Evolutionary conservation across 2,888 invertebrate genomes (phyloP).

Genomic region (Heteromyza rotundicornis): DNA sequence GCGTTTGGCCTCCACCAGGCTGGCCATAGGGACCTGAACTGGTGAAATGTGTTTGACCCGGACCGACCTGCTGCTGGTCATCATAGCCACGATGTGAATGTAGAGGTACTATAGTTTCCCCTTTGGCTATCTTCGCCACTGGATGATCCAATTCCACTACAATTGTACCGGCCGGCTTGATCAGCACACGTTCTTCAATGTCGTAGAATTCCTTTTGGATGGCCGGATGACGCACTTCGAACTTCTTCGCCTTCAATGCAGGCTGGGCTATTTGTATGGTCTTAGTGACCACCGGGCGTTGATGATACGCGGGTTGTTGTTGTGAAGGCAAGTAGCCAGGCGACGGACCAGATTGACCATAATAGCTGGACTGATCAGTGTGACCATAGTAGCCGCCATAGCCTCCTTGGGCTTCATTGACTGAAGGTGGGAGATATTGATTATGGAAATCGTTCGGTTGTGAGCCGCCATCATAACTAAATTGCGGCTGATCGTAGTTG

Average conservation of each 20-base stretch:
- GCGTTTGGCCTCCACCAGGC: constrained; percentile 9
- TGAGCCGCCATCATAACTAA: constrained; percentile 37
- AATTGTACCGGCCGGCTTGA: constrained; percentile 69
- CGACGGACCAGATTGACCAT: constrained; percentile 32
- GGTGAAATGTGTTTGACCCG: constrained; percentile 31
- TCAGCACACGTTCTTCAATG: constrained; percentile 68
- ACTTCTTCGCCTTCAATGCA: constrained; percentile 66
- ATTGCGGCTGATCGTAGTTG: constrained; percentile 41
- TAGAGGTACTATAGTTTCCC: constrained; percentile 54
- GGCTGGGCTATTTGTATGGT: constrained; percentile 68
- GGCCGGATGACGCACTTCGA: constrained; percentile 68
- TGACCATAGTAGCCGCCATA: constrained; percentile 41
- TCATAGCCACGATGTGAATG: constrained; percentile 57
- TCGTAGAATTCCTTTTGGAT: constrained; percentile 71
- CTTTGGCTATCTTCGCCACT: constrained; percentile 65
- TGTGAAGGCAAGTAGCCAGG: constrained; percentile 38
- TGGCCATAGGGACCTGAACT: constrained; percentile 34
- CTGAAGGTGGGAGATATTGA: constrained; percentile 49
- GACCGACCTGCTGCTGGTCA: constrained; percentile 32
- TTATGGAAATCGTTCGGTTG: constrained; percentile 40
- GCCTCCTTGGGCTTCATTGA: constrained; percentile 37
- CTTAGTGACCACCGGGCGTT: constrained; percentile 64
- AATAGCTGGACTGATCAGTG: constrained; percentile 34
- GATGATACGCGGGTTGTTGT: constrained; percentile 34
- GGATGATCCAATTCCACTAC: constrained; percentile 69